These are phyloP conservation scores for Galeopterus variegatus DNA, from an alignment of 2,113 vertebrate species.

Conservation along the genomic window DNA sequence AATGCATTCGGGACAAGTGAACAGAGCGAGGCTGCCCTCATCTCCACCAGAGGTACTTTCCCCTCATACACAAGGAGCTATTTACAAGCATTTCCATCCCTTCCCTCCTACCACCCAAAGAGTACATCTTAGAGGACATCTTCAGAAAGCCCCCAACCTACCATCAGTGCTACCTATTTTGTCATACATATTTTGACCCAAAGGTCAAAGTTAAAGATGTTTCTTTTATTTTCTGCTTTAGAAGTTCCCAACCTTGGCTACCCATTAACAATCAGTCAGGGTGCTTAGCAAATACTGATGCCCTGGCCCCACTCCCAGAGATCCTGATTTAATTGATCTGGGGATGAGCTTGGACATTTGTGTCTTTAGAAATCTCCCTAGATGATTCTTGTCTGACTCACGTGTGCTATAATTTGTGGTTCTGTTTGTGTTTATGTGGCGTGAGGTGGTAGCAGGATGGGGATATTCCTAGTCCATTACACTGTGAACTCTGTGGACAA, in stretches of 20 bases:
- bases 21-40: slow-evolving; percentile 96
- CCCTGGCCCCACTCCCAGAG: background rate
- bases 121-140: background rate
- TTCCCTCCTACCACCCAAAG: background rate
- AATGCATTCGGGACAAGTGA: slow-evolving; percentile 95
- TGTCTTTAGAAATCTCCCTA: background rate
- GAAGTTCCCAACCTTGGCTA: slow-evolving; percentile 9
- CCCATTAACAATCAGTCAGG: background rate
- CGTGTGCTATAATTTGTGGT: background rate
- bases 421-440: background rate
- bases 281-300: background rate
- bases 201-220: background rate
- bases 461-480: background rate
- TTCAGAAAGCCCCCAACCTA: background rate
- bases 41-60: slow-evolving; percentile 96
- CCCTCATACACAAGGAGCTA: background rate
- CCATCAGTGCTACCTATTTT: background rate
- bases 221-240: slow-evolving; percentile 54
- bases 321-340: background rate
- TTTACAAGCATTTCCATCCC: background rate
- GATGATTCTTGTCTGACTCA: background rate
- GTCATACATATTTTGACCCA: too few species aligned
- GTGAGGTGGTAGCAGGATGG: background rate
- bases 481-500: background rate
- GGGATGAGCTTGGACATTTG: background rate